These are phyloP conservation scores for Enteromius mattozi DNA, from an alignment of 2,797 vertebrate species.

Conservation along the genomic window DNA sequence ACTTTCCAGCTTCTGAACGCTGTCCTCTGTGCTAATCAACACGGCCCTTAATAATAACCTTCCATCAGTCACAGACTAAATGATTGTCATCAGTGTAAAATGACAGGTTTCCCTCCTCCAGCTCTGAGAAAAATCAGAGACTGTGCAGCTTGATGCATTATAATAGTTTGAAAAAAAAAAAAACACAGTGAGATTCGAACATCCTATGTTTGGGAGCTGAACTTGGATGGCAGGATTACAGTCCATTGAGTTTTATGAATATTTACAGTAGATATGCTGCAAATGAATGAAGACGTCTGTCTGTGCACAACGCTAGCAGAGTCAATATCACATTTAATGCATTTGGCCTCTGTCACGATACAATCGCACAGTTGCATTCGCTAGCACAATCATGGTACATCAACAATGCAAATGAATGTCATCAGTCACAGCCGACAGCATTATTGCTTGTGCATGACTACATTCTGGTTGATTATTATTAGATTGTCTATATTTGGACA, in stretches of 20 bases:
- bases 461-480: conserved; percentile 40
- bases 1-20: conserved; percentile 31
- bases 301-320: neutral
- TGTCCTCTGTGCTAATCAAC: conserved; percentile 26
- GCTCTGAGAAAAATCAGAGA: neutral
- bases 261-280: neutral
- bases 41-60: conserved; percentile 24
- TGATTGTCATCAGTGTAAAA: conserved; percentile 50
- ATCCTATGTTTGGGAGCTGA: neutral
- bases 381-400: conserved; percentile 40
- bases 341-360: neutral
- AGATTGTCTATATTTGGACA: conserved; percentile 26
- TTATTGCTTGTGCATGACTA: conserved; percentile 48
- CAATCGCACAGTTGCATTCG: conserved; percentile 9
- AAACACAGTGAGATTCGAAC: too few species aligned
- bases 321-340: conserved; percentile 28
- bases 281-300: conserved; percentile 11
- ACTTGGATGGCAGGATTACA: conserved; percentile 1
- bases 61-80: conserved; percentile 33
- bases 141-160: conserved; percentile 22
- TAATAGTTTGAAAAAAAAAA: conserved; percentile 34
- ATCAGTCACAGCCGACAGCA: conserved; percentile 42
- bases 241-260: neutral
- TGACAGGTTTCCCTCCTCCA: conserved; percentile 49
- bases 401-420: conserved; percentile 47